Evolutionary conservation across 2,113 vertebrate genomes (phyloP), one percentile per base, ranked within the genome.

Genomic region (Tragelaphus strepsiceros): DNA sequence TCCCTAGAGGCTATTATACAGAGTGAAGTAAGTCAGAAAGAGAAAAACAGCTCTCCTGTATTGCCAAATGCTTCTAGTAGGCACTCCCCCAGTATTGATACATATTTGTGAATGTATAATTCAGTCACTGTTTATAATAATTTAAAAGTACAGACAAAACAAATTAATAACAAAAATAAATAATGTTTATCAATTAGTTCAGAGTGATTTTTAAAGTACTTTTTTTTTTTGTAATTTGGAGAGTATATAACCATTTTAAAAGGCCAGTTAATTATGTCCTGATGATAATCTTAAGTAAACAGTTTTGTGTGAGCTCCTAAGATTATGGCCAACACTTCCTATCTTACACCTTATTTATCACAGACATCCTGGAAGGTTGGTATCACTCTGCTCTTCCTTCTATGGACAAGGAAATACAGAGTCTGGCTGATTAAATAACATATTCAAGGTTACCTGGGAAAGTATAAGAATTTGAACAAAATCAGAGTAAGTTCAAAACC

Each of bases 81-180:
- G 46, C 16, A 24, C 5, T 3, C 7, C 16, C 28, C 17, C 19
- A n/a, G 17, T 24, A 30, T 0, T 59, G n/a, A 30, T n/a, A n/a
- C 49, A 16, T n/a, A 30, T 2, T 2, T 32, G 30, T 51, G 39
- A 43, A 58, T 30, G 19, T 53, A 7, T 21, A 58, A 30, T 4
- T 32, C 6, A 21, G 78, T 17, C 28, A 74, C 22, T 35, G 30
- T 19, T 13, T 78, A 6, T n/a, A 74, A 30, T 14, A 26, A 24
- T 11, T 32, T 51, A 19, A 53, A 77, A 32, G 7, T 67, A 51
- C 26, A 93, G 39, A 24, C 9, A 61, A 78, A 86, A 51, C 4
- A 26, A 28, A 53, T 61, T n/a, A n/a, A n/a, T n/a, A 80, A 26
- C 22, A 39, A 62, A 81, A 67, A 51, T 21, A 26, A 93, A 59